Evolutionary conservation across 1,140 invertebrate species (phyloP), one percentile per base, ranked within the genome.

Genomic region (Drosophila tropicalis): DNA sequence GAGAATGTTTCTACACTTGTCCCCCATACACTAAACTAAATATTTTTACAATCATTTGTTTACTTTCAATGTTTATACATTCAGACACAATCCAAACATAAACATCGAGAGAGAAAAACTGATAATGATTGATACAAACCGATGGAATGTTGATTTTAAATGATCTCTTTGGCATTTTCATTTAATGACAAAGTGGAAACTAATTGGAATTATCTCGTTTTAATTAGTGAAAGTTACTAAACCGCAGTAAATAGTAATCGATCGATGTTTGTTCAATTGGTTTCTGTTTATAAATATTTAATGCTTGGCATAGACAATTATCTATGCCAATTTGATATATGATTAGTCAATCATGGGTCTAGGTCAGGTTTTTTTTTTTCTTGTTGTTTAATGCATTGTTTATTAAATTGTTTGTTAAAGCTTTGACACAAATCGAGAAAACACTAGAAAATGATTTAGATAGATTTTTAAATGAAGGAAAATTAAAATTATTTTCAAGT

Each of bases 11-110:
- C 67, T 68, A 75, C 67, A 82, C 80, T 76, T 76, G 72, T 79
- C 72, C 10, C 34, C 29, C 29, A 29, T 6, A 55, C 67, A 73
- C 67, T 75, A 78, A 78, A 74, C 74, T 78, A 78, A 85, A 77
- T 78, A 79, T 78, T 79, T 69, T 71, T 66, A 71, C 70, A 73
- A 60, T 68, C 77, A 67, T 67, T 84, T 51, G 44, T 51, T 51
- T 51, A 51, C 44, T 19, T 10, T 1, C 19, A 10, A 22, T 51
- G 19, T 51, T 51, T 51, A 22, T 22, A 51, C 44, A 51, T 4
- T 22, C 44, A 51, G 12, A 22, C 44, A 19, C 44, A 51, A 51
- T 5, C 19, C 17, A 51, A 51, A 51, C 44, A 51, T 22, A 51
- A 51, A 51, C 17, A 51, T 13, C 10, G 4, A 5, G 36, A 13